Conservation (phyloP, 2,113 vertebrate species). For the Oryzias woworae region DNA sequence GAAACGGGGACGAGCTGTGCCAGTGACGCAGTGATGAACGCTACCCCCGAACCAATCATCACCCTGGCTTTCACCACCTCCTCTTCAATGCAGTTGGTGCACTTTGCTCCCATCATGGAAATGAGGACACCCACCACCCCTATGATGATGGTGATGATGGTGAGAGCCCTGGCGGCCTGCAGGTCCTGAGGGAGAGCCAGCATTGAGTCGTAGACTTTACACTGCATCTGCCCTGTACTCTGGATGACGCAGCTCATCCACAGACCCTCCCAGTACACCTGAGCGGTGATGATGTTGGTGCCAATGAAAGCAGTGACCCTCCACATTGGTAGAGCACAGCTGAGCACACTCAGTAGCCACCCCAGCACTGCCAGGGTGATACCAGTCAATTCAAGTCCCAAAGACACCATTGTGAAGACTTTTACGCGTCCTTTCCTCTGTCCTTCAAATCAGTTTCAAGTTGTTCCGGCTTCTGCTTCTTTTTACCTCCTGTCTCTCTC, state of each 20-base stretch:
- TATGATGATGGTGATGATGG: constrained; percentile 85
- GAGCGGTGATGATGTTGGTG: constrained; percentile 90
- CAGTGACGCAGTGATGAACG: constrained; percentile 82
- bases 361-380: constrained; percentile 83
- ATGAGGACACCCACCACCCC: constrained; percentile 83
- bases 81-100: constrained; percentile 92
- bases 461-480: neutral
- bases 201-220: constrained; percentile 91
- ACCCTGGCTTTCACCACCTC: constrained; percentile 87
- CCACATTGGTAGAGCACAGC: constrained; percentile 92
- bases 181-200: constrained; percentile 87
- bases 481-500: neutral
- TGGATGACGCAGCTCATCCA: constrained; percentile 93
- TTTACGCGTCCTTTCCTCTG: constrained; percentile 2
- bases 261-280: constrained; percentile 88
- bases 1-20: constrained; percentile 86
- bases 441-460: neutral
- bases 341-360: constrained; percentile 82
- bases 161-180: constrained; percentile 89
- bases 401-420: constrained; percentile 73
- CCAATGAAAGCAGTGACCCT: constrained; percentile 92
- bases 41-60: constrained; percentile 83
- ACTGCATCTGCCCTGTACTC: constrained; percentile 93
- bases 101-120: constrained; percentile 89
- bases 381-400: constrained; percentile 87